Conservation (phyloP, 1,140 invertebrate species). For the Leptopilina clavipes region DNA sequence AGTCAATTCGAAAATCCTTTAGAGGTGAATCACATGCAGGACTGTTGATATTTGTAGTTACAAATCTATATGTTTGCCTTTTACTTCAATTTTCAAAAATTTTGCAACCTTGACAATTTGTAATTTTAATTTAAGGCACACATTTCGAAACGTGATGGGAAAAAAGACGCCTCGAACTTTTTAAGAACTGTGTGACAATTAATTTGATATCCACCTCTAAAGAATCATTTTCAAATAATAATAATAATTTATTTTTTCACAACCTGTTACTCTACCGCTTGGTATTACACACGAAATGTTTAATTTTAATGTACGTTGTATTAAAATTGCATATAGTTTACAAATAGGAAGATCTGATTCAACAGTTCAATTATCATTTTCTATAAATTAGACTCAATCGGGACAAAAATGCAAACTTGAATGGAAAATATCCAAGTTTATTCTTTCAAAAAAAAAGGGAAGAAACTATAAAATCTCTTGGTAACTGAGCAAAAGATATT, state of each 20-base stretch:
- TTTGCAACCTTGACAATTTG: background rate
- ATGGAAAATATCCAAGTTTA: background rate
- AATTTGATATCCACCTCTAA: background rate
- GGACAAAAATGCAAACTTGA: constrained; percentile 10
- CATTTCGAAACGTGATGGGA: background rate
- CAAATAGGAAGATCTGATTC: background rate
- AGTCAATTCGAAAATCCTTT: constrained; percentile 15
- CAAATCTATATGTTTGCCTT: too few species aligned
- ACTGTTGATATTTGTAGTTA: background rate
- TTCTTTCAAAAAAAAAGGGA: background rate
- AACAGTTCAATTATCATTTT: background rate
- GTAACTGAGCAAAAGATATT: background rate
- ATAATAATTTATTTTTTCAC: constrained; percentile 21
- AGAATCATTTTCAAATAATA: background rate
- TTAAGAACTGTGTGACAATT: background rate
- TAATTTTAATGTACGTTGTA: background rate
- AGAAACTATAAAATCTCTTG: background rate
- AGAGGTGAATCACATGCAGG: background rate
- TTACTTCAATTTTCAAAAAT: background rate
- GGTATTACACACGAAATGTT: constrained; percentile 7
- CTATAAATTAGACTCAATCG: background rate
- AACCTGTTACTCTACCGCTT: constrained; percentile 20
- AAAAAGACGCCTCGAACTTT: background rate
- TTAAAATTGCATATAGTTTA: constrained; percentile 3
- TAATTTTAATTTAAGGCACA: background rate